phyloP scores from a whole-genome alignment of 2,888 invertebrate species.

The Mimachlamys varia region DNA sequence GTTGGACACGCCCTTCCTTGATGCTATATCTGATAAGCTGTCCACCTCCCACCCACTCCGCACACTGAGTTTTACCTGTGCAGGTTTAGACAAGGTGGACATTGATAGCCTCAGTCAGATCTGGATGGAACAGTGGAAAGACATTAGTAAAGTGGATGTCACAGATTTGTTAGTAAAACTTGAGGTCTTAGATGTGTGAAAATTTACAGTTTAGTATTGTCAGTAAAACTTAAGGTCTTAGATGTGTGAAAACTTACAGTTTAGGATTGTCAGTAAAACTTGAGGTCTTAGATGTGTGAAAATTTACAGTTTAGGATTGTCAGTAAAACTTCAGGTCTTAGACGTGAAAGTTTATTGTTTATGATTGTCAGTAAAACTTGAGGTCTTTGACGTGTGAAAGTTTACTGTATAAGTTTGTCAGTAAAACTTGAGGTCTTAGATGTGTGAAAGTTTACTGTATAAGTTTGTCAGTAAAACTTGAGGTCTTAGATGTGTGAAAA shows the following conservation, averaged over 20 bases:
- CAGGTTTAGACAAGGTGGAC: conserved; percentile 63
- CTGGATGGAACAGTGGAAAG: conserved; percentile 68
- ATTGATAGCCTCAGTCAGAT: conserved; percentile 63
- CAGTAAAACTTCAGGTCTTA: too few relatives aligned
- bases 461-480: too few relatives aligned
- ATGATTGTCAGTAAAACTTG: too few relatives aligned
- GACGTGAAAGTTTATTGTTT: too few relatives aligned
- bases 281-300: not conserved
- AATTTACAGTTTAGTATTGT: not conserved
- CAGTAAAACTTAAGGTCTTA: too few relatives aligned
- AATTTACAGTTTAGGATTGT: not conserved
- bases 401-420: too few relatives aligned
- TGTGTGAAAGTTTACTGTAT: not conserved
- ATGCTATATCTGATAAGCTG: conserved; percentile 67
- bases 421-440: not conserved
- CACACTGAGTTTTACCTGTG: conserved; percentile 62
- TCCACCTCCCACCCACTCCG: conserved; percentile 52
- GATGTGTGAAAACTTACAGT: not conserved
- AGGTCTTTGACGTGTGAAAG: too few relatives aligned
- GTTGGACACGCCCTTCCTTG: conserved; percentile 66
- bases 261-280: too few relatives aligned
- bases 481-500: not conserved
- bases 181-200: not conserved
- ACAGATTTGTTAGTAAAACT: not conserved
- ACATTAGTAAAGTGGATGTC: conserved; percentile 36